A percentile compares a stretch with the other conserved stretches of the same genome.
These are phyloP conservation scores for Cantharis rustica DNA, from an alignment of 2,888 invertebrate species.

Conservation along the genomic window DNA sequence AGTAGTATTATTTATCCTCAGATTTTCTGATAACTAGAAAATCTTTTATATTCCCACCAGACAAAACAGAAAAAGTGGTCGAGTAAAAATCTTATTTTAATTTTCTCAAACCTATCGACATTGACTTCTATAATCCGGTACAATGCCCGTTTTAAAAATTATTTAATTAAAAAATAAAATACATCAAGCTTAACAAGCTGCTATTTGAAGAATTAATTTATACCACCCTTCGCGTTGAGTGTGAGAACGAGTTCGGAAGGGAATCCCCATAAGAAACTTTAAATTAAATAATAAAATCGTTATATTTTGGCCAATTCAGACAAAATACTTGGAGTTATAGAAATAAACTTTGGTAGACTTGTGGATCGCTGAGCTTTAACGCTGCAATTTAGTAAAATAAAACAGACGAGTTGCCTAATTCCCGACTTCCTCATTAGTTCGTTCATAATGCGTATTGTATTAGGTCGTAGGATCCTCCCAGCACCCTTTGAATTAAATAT, in stretches of 20 bases:
- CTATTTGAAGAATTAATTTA: not conserved
- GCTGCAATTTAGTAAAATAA: conserved; percentile 26
- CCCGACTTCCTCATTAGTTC: conserved; percentile 45
- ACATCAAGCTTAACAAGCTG: not conserved
- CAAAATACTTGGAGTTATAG: not conserved
- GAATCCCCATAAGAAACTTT: not conserved
- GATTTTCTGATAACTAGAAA: no score
- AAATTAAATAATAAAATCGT: not conserved
- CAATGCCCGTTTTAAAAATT: not conserved
- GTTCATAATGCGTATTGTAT: conserved; percentile 28
- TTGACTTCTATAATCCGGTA: not conserved
- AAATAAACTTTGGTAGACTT: not conserved
- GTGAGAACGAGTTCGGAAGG: not conserved
- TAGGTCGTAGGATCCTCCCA: conserved; percentile 30
- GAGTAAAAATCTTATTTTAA: no score
- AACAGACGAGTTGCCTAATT: conserved; percentile 41
- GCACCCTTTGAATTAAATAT: conserved; percentile 34
- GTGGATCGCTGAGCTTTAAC: not conserved
- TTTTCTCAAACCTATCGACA: not conserved
- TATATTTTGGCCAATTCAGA: not conserved
- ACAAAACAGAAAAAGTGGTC: no score
- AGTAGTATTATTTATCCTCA: no score
- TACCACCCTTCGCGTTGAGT: not conserved
- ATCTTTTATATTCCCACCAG: no score
- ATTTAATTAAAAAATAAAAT: not conserved